Evolutionary conservation across 64 coral and sea anemone species (phyloP), one percentile per base, ranked within the genome.

Genomic region (Stichodactyla mertensii): DNA sequence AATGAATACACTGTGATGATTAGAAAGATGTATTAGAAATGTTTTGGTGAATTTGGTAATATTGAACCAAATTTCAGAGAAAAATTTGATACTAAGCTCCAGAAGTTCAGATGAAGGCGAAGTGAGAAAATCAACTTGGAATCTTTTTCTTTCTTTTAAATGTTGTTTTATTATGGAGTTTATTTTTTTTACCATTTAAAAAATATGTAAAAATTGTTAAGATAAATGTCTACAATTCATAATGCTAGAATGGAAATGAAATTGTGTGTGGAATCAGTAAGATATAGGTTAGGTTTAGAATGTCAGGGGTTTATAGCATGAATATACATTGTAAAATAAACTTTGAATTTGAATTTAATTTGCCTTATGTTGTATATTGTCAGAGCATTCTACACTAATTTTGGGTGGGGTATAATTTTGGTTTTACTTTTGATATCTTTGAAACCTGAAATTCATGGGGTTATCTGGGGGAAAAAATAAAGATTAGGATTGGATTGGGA

Each of bases 171-270:
- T 31, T 6, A 74, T 74, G 69, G 16, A 74, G 11, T 74, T 74
- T 74, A 74, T 74, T 74, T 74, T 74, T 74, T 74, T 74, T 74
- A 74, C 10, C 36, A 74, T 74, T 74, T 74, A 74, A 74, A 26
- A 31, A 6, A 66, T n/a, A 66, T 66, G 69, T 74, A 31, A 74
- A 23, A 74, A 12, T 27, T 10, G 1, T 74, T 74, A 27, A 45
- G 36, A 45, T 66, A 66, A 66, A 66, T 22, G 16, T 69, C 5
- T 69, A 7, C 19, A 22, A 58, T 45, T 45, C 36, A 45, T 45
- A 45, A 1, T 45, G 36, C 36, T 45, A 45, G 36, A 58, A 58
- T 58, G 14, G 14, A 58, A 58, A 58, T 58, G 8, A 11, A 58
- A 15, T 58, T 58, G 56, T 58, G 56, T 58, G 4, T 58, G 14